These are phyloP conservation scores for Macrosiphum euphorbiae DNA, from an alignment of 2,888 invertebrate genomes.

Conservation along the genomic window DNA sequence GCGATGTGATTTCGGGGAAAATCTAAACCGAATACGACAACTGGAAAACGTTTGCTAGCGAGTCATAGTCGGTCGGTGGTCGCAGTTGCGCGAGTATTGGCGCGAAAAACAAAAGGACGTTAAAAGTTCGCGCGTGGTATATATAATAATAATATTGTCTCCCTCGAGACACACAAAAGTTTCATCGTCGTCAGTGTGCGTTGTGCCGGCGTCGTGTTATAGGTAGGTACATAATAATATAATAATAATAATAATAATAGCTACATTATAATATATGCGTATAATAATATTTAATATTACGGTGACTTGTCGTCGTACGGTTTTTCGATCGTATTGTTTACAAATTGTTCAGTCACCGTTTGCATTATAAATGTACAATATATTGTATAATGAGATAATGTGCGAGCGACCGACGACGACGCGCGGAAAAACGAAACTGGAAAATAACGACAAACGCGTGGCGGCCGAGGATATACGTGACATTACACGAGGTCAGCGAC, in stretches of 20 bases:
- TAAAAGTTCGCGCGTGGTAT: neutral
- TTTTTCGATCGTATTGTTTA: neutral
- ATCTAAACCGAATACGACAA: neutral
- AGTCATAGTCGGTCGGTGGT: neutral
- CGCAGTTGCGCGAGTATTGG: neutral
- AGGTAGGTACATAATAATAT: neutral
- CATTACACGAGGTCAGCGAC: slow-evolving; percentile 24
- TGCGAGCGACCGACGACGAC: neutral
- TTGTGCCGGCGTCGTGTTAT: neutral
- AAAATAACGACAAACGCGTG: neutral
- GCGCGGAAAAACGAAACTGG: neutral
- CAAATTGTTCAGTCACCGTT: neutral
- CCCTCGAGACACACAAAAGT: neutral
- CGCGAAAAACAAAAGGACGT: neutral
- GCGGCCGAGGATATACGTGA: slow-evolving; percentile 5
- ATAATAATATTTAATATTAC: neutral
- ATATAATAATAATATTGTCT: no score
- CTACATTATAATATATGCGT: no score
- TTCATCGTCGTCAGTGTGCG: neutral
- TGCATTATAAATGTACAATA: neutral
- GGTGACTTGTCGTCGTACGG: neutral
- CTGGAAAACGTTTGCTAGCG: neutral
- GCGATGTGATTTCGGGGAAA: neutral
- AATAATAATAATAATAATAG: no score
- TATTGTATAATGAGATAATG: neutral